phyloP scores from a whole-genome alignment of 2,888 invertebrate genomes.

The Rotaria socialis region DNA sequence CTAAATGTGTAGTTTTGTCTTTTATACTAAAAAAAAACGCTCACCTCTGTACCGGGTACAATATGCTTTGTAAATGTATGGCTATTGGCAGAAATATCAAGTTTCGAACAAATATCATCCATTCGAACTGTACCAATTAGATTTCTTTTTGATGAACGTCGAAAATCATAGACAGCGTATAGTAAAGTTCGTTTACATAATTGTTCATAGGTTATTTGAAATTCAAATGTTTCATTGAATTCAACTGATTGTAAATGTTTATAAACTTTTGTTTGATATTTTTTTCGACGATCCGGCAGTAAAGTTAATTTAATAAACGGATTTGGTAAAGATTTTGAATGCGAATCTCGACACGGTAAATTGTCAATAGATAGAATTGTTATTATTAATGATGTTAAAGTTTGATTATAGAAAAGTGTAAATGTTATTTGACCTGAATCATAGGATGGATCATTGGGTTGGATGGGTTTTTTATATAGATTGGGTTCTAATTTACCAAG shows the following conservation, averaged over 20 bases:
- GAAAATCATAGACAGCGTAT: conserved; percentile 73
- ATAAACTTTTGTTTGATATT: conserved; percentile 76
- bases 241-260: conserved; percentile 75
- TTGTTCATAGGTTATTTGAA: conserved; percentile 71
- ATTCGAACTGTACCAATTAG: conserved; percentile 72
- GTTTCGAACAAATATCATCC: conserved; percentile 33
- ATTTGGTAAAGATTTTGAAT: conserved; percentile 65
- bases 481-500: conserved; percentile 56
- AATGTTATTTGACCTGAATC: conserved; percentile 77
- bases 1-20: too few species aligned
- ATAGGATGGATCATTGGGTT: conserved; percentile 73
- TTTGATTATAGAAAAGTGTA: conserved; percentile 74
- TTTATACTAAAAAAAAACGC: neutral
- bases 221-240: conserved; percentile 78
- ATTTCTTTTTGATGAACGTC: conserved; percentile 79
- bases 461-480: conserved; percentile 61
- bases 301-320: conserved; percentile 81
- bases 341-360: neutral
- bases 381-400: conserved; percentile 74
- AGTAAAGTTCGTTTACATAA: conserved; percentile 72
- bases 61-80: conserved; percentile 39
- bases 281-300: conserved; percentile 77
- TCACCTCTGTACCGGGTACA: conserved; percentile 40
- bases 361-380: conserved; percentile 63
- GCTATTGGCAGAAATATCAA: conserved; percentile 18